Evolutionary conservation across 2,888 invertebrate species (phyloP).

Genomic region (Andrena fulva): DNA sequence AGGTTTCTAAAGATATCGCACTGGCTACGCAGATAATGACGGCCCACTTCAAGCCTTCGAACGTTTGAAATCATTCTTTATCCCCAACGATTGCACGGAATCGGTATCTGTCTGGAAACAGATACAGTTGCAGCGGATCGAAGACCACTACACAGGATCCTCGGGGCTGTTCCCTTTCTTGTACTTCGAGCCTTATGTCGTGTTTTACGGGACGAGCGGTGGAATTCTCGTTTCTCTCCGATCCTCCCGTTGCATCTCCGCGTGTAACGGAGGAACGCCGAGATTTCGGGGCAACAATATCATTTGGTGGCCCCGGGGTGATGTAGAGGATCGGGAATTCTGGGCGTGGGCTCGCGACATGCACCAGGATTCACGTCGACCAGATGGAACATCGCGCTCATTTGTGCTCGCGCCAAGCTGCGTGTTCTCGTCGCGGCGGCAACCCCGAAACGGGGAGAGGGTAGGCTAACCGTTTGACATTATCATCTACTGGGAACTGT

Average conservation of each 20-base stretch:
- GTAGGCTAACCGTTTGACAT: conserved; percentile 57
- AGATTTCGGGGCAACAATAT: conserved; percentile 76
- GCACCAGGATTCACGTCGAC: conserved; percentile 75
- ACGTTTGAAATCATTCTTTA: not conserved
- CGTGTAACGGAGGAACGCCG: conserved; percentile 50
- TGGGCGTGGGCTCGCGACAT: conserved; percentile 80
- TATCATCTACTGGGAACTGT: conserved; percentile 50
- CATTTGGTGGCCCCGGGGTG: conserved; percentile 72
- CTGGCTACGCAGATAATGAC: too few species aligned
- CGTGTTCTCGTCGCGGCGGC: conserved; percentile 64
- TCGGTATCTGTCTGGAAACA: conserved; percentile 6
- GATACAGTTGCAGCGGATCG: conserved; percentile 33
- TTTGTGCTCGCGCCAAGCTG: conserved; percentile 73
- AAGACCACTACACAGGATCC: conserved; percentile 27
- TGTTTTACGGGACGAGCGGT: conserved; percentile 51
- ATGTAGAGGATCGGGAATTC: conserved; percentile 79
- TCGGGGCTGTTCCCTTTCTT: conserved; percentile 54
- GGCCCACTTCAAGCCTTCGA: too few species aligned
- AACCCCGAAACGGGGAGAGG: conserved; percentile 42
- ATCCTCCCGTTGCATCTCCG: conserved; percentile 41
- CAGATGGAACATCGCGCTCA: conserved; percentile 75
- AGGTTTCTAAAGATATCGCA: not conserved
- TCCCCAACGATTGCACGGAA: not conserved
- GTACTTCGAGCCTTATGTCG: conserved; percentile 56
- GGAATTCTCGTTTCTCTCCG: conserved; percentile 51